Evolutionary conservation across 2,797 vertebrate species (phyloP), one percentile per base, ranked within the genome.

Genomic region (Natrix natrix): DNA sequence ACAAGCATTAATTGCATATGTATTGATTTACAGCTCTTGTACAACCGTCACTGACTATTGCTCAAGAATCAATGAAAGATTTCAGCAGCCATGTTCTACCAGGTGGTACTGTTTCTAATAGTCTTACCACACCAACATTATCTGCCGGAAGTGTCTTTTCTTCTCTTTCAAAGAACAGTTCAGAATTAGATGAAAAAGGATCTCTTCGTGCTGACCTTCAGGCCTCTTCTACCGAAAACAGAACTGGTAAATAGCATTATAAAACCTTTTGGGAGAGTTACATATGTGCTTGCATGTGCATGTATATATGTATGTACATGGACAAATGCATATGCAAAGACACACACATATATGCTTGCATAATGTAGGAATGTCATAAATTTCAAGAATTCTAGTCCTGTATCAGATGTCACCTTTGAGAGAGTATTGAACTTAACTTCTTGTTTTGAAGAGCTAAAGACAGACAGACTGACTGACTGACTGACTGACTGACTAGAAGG

Each of bases 11-110:
- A 57, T 61, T 86, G 8, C 17, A 52, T 90, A 16, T 86, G 28
- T 37, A 10, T 94, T 61, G 86, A 96, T 96, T 91, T 95, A n/a
- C 95, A 99, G 99, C 99, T 96, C 96, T 99, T 93, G 98, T 99
- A 89, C 99, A 99, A 91, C 97, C 98, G 22, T 98, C 99, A 1
- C 96, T 99, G 94, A 96, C 98, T 74, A 97, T 98, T 95, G 93
- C 98, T 96, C 98, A 99, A 96, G 99, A 99, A n/a, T 96, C 97
- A 4, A 97, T 98, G 94, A 99, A 99, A 96, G 99, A 99, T 63
- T 99, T 99, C 94, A 96, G 98, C 90, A 96, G 97, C 87, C 98
- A 99, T 97, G 98, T 99, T 94, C 98, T 99, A 93, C 98, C 98
- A 52, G 98, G 98, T 91, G 98, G 98, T 94, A 96, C 98, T 92